A percentile compares a stretch with the other conserved stretches of the same genome.
Evolutionary conservation across 2,797 vertebrate genomes (phyloP).

Genomic region (Coregonus ussuriensis): DNA sequence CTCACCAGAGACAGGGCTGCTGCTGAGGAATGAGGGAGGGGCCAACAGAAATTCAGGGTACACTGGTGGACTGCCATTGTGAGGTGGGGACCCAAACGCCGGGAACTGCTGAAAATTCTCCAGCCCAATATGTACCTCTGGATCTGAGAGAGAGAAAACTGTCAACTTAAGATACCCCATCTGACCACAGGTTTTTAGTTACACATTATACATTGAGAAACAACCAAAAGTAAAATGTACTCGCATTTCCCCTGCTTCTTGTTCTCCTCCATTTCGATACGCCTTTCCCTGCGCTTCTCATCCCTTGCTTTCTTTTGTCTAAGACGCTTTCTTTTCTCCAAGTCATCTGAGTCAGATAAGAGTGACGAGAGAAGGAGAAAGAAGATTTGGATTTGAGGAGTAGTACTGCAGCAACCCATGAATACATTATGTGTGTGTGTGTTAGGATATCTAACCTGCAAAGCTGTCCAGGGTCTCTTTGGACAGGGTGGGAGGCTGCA

Average conservation of each 20-base stretch:
- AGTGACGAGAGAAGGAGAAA: background rate
- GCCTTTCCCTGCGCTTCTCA: conserved; percentile 90
- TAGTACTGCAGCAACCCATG: background rate
- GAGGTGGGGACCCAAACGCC: conserved; percentile 83
- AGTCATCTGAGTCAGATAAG: conserved; percentile 79
- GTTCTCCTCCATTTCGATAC: conserved; percentile 97
- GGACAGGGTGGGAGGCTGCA: conserved; percentile 90
- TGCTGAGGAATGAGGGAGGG: conserved; percentile 78
- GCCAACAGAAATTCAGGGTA: conserved; percentile 67
- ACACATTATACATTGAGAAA: background rate
- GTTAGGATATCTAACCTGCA: conserved; percentile 77
- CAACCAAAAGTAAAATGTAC: conserved; percentile 40
- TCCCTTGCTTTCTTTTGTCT: conserved; percentile 95
- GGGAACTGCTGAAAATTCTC: conserved; percentile 98
- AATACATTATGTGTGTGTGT: background rate
- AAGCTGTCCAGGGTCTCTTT: conserved; percentile 93
- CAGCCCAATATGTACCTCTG: conserved; percentile 93
- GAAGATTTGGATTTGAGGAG: background rate
- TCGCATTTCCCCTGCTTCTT: conserved; percentile 96
- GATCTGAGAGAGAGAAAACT: conserved; percentile 74
- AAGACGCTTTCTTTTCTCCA: conserved; percentile 92
- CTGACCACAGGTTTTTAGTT: background rate
- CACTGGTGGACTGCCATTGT: conserved; percentile 54
- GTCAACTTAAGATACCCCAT: background rate
- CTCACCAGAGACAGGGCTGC: conserved; percentile 82